Percentiles rank a stretch among this genome's conserved stretches.
phyloP scores from a whole-genome alignment of 53 echinoderm and acorn worm species.

The Holothuria leucospilota region DNA sequence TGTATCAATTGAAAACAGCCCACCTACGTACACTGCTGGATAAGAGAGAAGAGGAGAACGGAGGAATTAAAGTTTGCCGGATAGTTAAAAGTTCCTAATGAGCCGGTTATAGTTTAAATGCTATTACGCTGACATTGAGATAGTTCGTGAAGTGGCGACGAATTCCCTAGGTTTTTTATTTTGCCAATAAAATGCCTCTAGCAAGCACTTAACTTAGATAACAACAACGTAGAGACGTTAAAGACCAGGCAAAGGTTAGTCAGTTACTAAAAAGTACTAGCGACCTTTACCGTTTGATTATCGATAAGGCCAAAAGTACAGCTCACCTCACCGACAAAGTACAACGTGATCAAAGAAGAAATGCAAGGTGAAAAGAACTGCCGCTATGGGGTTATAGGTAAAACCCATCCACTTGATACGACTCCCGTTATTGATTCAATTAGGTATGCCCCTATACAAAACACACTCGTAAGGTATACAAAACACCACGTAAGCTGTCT shows the following conservation, averaged over 20 bases:
- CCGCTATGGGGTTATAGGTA: constrained; percentile 27
- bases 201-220: no score
- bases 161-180: no score
- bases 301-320: constrained; percentile 28
- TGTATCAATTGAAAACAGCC: no score
- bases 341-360: background rate
- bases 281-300: constrained; percentile 8
- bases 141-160: no score
- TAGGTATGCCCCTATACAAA: constrained; percentile 3
- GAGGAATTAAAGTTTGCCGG: no score
- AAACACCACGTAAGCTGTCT: constrained; percentile 5
- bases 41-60: no score
- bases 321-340: constrained; percentile 11
- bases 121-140: no score
- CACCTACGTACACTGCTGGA: no score
- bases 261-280: constrained; percentile 2
- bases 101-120: no score
- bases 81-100: no score
- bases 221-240: no score
- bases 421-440: constrained; percentile 25
- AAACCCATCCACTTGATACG: background rate
- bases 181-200: no score
- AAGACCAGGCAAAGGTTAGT: background rate
- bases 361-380: background rate
- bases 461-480: background rate